Percentiles rank a stretch among this genome's conserved stretches.
Evolutionary conservation across 2,797 vertebrate genomes (phyloP).

Genomic region (Arrhamphus sclerolepis): DNA sequence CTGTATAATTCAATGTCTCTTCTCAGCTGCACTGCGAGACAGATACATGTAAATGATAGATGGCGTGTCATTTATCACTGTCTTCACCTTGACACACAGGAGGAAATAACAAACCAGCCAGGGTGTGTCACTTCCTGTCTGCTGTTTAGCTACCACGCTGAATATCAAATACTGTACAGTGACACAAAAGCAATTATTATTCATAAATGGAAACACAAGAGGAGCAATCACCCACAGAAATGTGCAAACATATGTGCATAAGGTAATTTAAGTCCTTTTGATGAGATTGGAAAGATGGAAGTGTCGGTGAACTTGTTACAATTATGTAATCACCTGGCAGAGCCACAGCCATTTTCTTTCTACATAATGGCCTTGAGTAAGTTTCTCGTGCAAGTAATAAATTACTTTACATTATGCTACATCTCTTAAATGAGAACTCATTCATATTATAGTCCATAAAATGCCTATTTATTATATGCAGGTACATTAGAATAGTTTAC

Average conservation of each 20-base stretch:
- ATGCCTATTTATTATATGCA: neutral
- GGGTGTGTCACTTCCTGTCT: conserved; percentile 64
- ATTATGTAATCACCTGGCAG: neutral
- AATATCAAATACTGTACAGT: conserved; percentile 40
- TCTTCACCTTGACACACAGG: conserved; percentile 56
- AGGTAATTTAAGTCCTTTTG: conserved; percentile 2
- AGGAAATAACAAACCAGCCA: conserved; percentile 57
- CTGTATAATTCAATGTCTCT: conserved; percentile 60
- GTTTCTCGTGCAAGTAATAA: conserved; percentile 14
- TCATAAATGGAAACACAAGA: conserved; percentile 5
- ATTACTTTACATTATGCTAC: neutral
- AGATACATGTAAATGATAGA: conserved; percentile 68
- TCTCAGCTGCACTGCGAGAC: conserved; percentile 46
- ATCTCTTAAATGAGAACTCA: conserved; percentile 3
- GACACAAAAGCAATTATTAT: conserved; percentile 8
- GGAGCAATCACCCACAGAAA: neutral
- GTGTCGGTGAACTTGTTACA: neutral
- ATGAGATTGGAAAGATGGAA: neutral
- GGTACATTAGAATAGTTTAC: neutral
- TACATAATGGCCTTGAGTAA: conserved; percentile 1
- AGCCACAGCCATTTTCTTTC: neutral
- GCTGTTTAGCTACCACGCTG: conserved; percentile 12
- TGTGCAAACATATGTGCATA: neutral
- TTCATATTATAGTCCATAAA: neutral
- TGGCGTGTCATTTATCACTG: conserved; percentile 69